phyloP scores from a whole-genome alignment of 2,888 invertebrate species.

The Euphydryas editha region DNA sequence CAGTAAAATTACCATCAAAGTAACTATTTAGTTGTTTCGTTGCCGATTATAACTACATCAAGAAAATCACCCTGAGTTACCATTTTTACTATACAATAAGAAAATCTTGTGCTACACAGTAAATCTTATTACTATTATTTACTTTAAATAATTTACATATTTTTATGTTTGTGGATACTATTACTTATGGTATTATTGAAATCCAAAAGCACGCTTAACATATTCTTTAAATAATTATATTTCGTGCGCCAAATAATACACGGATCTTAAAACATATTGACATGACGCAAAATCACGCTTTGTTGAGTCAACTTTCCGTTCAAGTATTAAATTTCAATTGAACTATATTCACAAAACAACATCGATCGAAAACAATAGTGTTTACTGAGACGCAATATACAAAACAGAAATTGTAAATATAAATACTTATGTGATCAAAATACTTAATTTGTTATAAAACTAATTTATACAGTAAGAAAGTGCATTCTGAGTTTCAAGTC shows the following conservation, averaged over 20 bases:
- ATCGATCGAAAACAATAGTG: slow-evolving; percentile 59
- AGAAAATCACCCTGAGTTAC: too few species aligned
- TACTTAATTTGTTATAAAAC: neutral
- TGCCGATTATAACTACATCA: too few species aligned
- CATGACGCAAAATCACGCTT: slow-evolving; percentile 63
- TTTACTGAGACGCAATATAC: slow-evolving; percentile 51
- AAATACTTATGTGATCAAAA: too few species aligned
- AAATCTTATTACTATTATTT: too few species aligned
- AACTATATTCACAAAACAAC: slow-evolving; percentile 63
- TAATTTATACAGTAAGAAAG: neutral
- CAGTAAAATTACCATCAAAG: too few species aligned
- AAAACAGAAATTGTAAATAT: neutral
- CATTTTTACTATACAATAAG: too few species aligned
- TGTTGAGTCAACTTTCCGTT: slow-evolving; percentile 67
- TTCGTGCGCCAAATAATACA: slow-evolving; percentile 20
- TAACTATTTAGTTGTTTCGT: too few species aligned
- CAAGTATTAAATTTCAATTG: slow-evolving; percentile 70
- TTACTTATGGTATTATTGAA: neutral
- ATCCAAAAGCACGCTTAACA: neutral
- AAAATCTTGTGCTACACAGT: too few species aligned
- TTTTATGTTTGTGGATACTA: too few species aligned
- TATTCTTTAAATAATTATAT: slow-evolving; percentile 40
- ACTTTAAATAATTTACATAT: too few species aligned
- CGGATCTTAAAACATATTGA: slow-evolving; percentile 41
- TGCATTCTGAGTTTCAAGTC: neutral